A percentile compares a stretch with the other conserved stretches of the same genome.
Evolutionary conservation across 2,888 invertebrate genomes (phyloP).

Genomic region (Lysandra coridon): DNA sequence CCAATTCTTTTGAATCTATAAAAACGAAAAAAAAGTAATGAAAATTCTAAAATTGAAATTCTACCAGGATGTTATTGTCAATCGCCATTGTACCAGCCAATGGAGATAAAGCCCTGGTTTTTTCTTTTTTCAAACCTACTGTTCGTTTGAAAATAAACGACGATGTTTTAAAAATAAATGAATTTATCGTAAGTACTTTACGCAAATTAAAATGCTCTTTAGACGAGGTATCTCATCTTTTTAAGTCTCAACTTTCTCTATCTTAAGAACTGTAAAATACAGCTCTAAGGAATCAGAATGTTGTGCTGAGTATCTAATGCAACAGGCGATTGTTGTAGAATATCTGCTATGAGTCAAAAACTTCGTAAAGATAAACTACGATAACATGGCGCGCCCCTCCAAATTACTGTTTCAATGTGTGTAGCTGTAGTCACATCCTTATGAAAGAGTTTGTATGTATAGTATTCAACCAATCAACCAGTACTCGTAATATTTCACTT

Average conservation of each 20-base stretch:
- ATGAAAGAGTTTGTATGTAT: too few species aligned
- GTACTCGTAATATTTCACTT: too few species aligned
- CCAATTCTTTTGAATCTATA: not conserved
- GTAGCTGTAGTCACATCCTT: too few species aligned
- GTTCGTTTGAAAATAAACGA: not conserved
- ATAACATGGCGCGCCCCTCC: too few species aligned
- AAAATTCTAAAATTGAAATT: not conserved
- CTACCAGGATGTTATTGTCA: not conserved
- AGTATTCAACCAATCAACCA: too few species aligned
- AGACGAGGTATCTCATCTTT: not conserved
- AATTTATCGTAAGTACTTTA: not conserved
- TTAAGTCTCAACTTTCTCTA: not conserved
- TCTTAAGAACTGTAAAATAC: not conserved
- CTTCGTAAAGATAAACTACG: too few species aligned
- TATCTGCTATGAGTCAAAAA: too few species aligned
- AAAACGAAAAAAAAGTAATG: not conserved
- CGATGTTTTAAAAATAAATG: not conserved
- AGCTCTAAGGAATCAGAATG: not conserved
- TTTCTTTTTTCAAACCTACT: not conserved
- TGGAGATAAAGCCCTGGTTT: not conserved
- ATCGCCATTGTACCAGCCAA: constrained; percentile 16
- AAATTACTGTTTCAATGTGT: too few species aligned
- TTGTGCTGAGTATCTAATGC: too few species aligned
- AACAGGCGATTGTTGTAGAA: too few species aligned
- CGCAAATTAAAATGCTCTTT: not conserved